Evolutionary conservation across 2,888 invertebrate genomes (phyloP), one percentile per base, ranked within the genome.

Genomic region (Brachyopa scutellaris): DNA sequence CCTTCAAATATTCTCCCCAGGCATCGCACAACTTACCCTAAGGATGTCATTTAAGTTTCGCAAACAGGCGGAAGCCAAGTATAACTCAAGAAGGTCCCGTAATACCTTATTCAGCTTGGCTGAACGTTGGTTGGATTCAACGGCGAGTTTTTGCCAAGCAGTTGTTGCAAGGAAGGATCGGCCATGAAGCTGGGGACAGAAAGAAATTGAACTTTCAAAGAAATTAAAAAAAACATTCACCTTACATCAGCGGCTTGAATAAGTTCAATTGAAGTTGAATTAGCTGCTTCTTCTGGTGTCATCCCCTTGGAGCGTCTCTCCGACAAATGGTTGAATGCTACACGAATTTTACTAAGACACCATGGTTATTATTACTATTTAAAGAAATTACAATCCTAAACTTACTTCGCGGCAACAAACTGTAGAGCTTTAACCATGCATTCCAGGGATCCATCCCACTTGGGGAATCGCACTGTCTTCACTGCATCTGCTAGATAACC

Each of bases 201-300:
- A 55, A 8, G 0, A 21, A 36, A 23, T n/a, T 11, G 7, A 21
- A 7, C 2, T 13, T n/a, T 0, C n/a, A n/a, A 1, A 4, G 5
- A 0, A 5, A 1, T 26, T 1, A 9, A 17, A 7, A 9, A 6
- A 29, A 7, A 15, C 0, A 19, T n/a, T n/a, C n/a, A n/a, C n/a
- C n/a, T n/a, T 91, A 95, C 95, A 92, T 96, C 95, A 0, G 97
- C 95, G 2, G 96, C 95, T 66, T 93, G 92, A 0, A 94, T 92
- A 19, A 97, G 92, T 87, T 95, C 95, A 33, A 97, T 95, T 0
- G 96, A 95, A 0, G 95, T 94, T 88, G 93, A 92, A 89, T 97
- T 97, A 94, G 96, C 95, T 0, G 97, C 97, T 86, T 95, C 94
- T 86, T 96, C 95, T 36, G 93, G 92, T 0, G 92, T 82, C 26